Percentiles rank a stretch among this genome's conserved stretches.
Evolutionary conservation across 2,113 vertebrate genomes (phyloP).

Genomic region (Rhodinocichla rosea): DNA sequence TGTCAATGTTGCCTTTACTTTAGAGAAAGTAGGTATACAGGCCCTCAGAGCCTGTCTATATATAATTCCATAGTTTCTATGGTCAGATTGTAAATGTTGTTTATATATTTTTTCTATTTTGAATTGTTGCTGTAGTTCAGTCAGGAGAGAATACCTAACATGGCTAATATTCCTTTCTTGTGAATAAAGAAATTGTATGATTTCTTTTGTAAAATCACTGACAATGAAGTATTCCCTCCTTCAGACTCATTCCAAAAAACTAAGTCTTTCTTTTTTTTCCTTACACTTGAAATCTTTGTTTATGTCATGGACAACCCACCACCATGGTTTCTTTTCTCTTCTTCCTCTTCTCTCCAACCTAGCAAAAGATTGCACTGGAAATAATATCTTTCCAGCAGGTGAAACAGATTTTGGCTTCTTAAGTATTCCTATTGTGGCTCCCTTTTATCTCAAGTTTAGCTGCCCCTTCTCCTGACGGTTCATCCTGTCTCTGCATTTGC

Average conservation of each 20-base stretch:
- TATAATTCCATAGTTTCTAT: background rate
- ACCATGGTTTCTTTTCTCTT: background rate
- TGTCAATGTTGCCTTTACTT: background rate
- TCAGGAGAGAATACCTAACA: background rate
- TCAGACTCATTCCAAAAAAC: background rate
- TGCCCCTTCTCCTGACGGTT: background rate
- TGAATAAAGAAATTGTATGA: background rate
- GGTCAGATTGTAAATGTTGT: background rate
- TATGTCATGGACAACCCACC: background rate
- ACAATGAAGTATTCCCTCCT: background rate
- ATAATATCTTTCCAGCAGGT: background rate
- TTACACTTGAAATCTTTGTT: background rate
- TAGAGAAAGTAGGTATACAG: background rate
- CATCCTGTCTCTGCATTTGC: background rate
- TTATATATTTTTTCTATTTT: background rate
- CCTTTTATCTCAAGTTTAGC: background rate
- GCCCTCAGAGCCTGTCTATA: background rate
- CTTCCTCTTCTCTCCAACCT: background rate
- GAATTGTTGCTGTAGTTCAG: background rate
- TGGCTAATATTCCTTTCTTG: background rate
- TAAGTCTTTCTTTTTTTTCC: background rate
- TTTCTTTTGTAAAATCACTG: background rate
- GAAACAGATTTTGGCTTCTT: background rate
- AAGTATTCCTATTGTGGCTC: background rate
- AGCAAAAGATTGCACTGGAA: background rate